Evolutionary conservation across 2,888 invertebrate genomes (phyloP), one percentile per base, ranked within the genome.

Genomic region (Frankliniella intonsa): DNA sequence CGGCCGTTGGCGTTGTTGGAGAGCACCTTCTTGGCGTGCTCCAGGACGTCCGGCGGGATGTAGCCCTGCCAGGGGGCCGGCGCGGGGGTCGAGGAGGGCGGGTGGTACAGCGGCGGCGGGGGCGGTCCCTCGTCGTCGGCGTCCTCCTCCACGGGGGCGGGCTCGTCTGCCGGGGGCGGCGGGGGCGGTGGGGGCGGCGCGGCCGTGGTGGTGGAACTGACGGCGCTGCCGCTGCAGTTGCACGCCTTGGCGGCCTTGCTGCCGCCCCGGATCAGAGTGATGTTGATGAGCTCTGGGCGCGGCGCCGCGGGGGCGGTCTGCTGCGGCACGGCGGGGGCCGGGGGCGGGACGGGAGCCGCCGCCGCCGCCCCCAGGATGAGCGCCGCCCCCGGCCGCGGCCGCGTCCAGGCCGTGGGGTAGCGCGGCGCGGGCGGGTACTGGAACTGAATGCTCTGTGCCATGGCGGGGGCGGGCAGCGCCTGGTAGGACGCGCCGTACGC

Each of bases 251-350:
- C 25, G 22, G 69, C 8, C 69, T 76, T 76, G 69, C 22, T 9
- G 2, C 69, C 69, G 25, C 38, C 38, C 38, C 69, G 69, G 69
- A 76, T 76, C 25, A 76, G 69, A 22, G 69, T 76, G 69, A 76
- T 76, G 69, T 76, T 76, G 69, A 76, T 76, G 25, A 76, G 69
- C 69, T 76, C 69, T 12, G 69, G 69, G 25, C 69, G 69, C 25
- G 69, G 69, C 22, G 69, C 25, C 12, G 69, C 69, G 22, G 69
- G 69, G 25, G 69, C n/a, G 22, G 69, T 76, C 69, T 76, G 69
- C 69, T 76, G 69, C 10, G 69, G 69, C 22, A 22, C 69, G 3
- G 25, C 22, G 69, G 69, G 22, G 22, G 69, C 25, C 7, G 69
- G n/a, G n/a, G 69, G 69, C 69, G 69, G 8, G 22, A 11, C 11